Conservation (phyloP, 2,113 vertebrate genomes). For the Istiophorus platypterus region DNA sequence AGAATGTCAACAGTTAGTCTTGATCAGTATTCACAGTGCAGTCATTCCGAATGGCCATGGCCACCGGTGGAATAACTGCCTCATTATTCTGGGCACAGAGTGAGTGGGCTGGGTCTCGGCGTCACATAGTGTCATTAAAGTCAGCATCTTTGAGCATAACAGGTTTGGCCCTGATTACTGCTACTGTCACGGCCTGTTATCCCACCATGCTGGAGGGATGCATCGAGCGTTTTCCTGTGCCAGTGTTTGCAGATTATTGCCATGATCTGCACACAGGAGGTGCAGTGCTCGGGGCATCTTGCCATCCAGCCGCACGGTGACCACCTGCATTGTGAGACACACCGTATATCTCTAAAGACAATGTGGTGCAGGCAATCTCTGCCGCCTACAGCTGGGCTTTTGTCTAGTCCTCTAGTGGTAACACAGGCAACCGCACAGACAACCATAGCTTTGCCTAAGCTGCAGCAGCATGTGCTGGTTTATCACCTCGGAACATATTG, state of each 20-base stretch:
- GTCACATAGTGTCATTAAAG: conserved; percentile 57
- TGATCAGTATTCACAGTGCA: conserved; percentile 71
- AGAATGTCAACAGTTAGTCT: conserved; percentile 69
- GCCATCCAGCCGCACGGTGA: conserved; percentile 63
- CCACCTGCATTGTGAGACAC: conserved; percentile 69
- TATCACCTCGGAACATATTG: conserved; percentile 83
- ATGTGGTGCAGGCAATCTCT: conserved; percentile 55
- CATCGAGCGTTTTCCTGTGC: conserved; percentile 33
- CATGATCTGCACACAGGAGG: conserved; percentile 53
- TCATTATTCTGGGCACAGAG: conserved; percentile 75
- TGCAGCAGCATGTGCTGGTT: conserved; percentile 68
- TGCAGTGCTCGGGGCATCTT: conserved; percentile 23
- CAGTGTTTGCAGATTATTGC: conserved; percentile 62
- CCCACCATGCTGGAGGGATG: conserved; percentile 32
- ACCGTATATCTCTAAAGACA: conserved; percentile 66
- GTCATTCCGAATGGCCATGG: conserved; percentile 59
- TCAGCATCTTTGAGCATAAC: conserved; percentile 59
- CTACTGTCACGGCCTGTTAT: conserved; percentile 45
- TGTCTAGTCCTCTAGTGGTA: conserved; percentile 72
- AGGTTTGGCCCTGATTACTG: conserved; percentile 31
- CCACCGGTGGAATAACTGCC: conserved; percentile 63
- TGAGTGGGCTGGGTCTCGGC: conserved; percentile 50
- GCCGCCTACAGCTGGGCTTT: conserved; percentile 74
- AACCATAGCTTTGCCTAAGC: conserved; percentile 65
- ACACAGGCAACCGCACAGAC: conserved; percentile 58